Evolutionary conservation across 2,888 invertebrate species (phyloP), one percentile per base, ranked within the genome.

Genomic region (Pachydiplax longipennis): DNA sequence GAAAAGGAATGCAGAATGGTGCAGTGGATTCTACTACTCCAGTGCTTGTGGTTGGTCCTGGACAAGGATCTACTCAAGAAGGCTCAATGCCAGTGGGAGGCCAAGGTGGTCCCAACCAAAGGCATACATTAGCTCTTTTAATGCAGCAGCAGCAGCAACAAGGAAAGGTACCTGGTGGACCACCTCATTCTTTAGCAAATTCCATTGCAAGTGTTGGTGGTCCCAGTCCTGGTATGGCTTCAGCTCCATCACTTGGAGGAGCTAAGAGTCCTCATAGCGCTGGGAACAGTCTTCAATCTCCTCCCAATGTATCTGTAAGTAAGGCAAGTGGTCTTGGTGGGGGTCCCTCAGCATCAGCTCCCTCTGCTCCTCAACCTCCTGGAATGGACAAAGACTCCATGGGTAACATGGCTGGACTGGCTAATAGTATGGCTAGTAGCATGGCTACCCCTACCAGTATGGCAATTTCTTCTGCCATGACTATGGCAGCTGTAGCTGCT

Each of bases 291-390:
- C 95, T 98, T 93, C 98, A 98, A 94, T 97, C 97, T 91, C 97
- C 97, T 91, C 97, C 97, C 87, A 97, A 97, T 93, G 97, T 97
- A 92, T 96, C 97, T 92, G 97, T 97, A 92, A 96, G 96, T 92
- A 94, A 93, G 92, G 87, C 61, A 37, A 40, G 87, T 61, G 87
- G 87, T 37, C 87, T 61, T 87, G 87, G 87, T 87, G 90, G 92
- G 61, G 92, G 92, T 48, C 92, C 92, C 48, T 92, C 92, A 53
- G 92, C 92, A 90, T 92, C 92, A 83, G 92, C 92, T 91, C 91
- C 92, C 80, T 91, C 92, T 87, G 61, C 87, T 61, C 87, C 58
- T 0, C 87, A 87, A 37, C 87, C 61, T n/a, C 87, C 87, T 65
- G 87, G 87, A 91, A 92, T 92, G 91, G 92, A 92, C 91, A 92